A percentile compares a stretch with the other conserved stretches of the same genome.
phyloP scores from a whole-genome alignment of 2,797 vertebrate genomes.

The Synaphobranchus kaupii region DNA sequence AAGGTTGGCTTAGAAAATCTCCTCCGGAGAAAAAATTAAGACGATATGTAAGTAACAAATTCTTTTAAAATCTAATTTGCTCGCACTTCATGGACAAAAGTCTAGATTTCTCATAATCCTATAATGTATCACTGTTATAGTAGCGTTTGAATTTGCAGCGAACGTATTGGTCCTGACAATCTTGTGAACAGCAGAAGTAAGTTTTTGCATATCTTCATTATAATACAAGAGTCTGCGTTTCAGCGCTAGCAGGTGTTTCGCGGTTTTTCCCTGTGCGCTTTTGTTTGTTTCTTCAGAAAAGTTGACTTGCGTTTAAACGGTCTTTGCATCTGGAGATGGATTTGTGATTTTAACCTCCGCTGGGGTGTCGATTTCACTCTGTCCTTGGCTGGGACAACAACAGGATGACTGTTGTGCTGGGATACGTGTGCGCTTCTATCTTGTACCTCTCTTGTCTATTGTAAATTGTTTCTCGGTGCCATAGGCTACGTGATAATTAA shows the following conservation, averaged over 20 bases:
- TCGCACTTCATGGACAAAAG: not conserved
- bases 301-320: not conserved
- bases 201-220: not conserved
- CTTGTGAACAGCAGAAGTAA: not conserved
- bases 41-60: conserved; percentile 85
- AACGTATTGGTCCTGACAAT: not conserved
- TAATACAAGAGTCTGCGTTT: not conserved
- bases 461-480: not conserved
- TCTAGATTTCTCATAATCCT: not conserved
- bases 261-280: not conserved
- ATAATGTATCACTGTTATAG: not conserved
- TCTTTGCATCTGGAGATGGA: not conserved
- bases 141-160: not conserved
- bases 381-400: conserved; percentile 5
- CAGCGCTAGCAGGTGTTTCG: conserved; percentile 1
- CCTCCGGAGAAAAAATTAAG: conserved; percentile 95
- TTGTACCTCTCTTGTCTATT: not conserved
- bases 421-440: conserved; percentile 1
- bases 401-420: not conserved
- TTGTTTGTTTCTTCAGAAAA: not conserved
- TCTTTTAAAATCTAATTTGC: conserved; percentile 30
- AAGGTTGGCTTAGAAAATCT: conserved; percentile 96
- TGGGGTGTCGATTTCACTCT: not conserved
- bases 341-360: not conserved
- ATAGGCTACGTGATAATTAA: not conserved